Conservation (phyloP, 1,140 invertebrate genomes). For the Pseudachorutes palmiensis region DNA sequence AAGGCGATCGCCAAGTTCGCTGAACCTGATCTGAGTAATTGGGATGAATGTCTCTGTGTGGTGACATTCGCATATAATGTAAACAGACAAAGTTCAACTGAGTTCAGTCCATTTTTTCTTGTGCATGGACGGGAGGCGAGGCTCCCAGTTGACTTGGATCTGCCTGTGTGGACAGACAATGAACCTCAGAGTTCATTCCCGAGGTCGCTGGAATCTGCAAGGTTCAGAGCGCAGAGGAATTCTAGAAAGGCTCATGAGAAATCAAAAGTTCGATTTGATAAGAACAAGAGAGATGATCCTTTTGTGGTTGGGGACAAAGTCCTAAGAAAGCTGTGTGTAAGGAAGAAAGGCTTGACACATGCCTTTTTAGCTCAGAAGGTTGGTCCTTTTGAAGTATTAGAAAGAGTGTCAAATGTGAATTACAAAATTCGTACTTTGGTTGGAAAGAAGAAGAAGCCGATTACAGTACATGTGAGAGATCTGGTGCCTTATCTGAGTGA, state of each 20-base stretch:
- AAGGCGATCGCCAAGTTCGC: slow-evolving; percentile 5
- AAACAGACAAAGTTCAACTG: neutral
- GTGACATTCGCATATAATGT: slow-evolving; percentile 14
- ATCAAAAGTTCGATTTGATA: slow-evolving; percentile 12
- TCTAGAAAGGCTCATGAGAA: neutral
- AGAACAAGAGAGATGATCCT: neutral
- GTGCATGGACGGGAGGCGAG: slow-evolving; percentile 7
- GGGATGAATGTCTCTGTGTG: neutral
- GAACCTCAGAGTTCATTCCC: neutral
- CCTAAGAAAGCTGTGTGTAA: neutral
- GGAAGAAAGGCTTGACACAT: neutral
- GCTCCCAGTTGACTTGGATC: neutral
- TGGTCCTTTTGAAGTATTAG: neutral
- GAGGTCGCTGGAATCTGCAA: neutral
- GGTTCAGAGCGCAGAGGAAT: neutral
- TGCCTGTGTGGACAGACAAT: neutral
- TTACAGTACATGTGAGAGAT: slow-evolving; percentile 6
- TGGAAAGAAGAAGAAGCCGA: neutral
- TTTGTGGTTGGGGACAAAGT: neutral
- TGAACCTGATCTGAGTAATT: neutral
- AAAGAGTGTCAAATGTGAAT: neutral
- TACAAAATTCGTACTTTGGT: neutral
- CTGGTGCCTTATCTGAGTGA: neutral
- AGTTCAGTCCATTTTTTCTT: slow-evolving; percentile 1
- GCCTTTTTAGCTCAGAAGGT: neutral